These are phyloP conservation scores for Anomalospiza imberbis DNA, from an alignment of 2,797 vertebrate genomes.

Conservation along the genomic window DNA sequence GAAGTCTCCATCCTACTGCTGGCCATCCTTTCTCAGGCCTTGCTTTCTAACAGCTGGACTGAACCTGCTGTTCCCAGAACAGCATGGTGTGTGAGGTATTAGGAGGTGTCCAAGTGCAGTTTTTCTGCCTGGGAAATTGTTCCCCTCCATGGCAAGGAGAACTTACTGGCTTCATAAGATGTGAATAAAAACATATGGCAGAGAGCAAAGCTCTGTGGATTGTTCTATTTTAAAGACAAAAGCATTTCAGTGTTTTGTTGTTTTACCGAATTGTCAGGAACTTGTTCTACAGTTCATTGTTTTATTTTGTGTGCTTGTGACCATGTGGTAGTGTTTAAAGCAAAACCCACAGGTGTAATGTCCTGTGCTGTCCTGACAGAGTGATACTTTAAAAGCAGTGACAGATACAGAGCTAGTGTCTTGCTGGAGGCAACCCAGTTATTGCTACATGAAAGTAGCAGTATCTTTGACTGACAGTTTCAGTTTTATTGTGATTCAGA, in stretches of 20 bases:
- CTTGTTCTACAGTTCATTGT: background rate
- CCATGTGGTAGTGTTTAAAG: background rate
- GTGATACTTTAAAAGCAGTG: background rate
- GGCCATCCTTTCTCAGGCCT: background rate
- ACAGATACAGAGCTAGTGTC: background rate
- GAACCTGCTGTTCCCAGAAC: background rate
- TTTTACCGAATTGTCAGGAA: background rate
- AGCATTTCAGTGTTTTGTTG: background rate
- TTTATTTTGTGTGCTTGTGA: background rate
- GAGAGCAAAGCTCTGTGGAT: background rate
- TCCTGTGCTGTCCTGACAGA: background rate
- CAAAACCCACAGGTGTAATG: accelerated
- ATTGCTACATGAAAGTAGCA: background rate
- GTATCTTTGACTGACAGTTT: background rate
- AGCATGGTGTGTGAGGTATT: background rate
- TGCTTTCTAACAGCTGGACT: background rate
- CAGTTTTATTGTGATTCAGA: background rate
- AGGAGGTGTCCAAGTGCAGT: background rate
- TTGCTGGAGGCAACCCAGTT: background rate
- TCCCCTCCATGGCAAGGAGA: background rate
- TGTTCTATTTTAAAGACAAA: background rate
- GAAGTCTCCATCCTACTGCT: background rate
- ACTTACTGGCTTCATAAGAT: background rate
- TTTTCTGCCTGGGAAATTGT: background rate
- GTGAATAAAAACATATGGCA: background rate